phyloP scores from a whole-genome alignment of 2,113 vertebrate genomes.

The Chaenocephalus aceratus region DNA sequence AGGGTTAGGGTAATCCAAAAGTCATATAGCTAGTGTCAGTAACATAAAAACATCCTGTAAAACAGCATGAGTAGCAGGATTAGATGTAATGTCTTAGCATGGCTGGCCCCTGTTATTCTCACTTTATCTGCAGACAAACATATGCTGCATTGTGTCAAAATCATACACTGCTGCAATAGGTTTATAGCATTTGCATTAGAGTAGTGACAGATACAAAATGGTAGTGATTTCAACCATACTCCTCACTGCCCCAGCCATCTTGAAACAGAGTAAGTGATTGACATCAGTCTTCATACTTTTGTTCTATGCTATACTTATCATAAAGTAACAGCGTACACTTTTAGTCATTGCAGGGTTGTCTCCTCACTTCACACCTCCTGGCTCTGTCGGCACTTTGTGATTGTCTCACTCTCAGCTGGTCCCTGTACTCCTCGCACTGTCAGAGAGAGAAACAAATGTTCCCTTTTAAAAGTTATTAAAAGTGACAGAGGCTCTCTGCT shows the following conservation, averaged over 20 bases:
- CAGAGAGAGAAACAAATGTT: slow-evolving; percentile 53
- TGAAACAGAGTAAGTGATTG: slow-evolving; percentile 16
- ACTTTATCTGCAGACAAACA: neutral
- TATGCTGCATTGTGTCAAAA: neutral
- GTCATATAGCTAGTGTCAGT: neutral
- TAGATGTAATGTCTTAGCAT: neutral
- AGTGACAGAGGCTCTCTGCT: slow-evolving; percentile 69
- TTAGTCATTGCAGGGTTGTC: slow-evolving; percentile 38
- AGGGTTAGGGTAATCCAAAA: no score
- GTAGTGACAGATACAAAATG: slow-evolving; percentile 23
- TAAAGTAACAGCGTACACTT: slow-evolving; percentile 7
- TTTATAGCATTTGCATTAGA: neutral
- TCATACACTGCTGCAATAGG: neutral
- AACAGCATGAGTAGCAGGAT: neutral
- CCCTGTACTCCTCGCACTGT: slow-evolving; percentile 58
- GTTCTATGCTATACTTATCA: slow-evolving; percentile 25
- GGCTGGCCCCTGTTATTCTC: neutral
- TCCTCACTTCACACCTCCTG: slow-evolving; percentile 60
- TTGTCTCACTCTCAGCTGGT: slow-evolving; percentile 61
- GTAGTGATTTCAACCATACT: neutral
- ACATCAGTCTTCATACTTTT: slow-evolving; percentile 29
- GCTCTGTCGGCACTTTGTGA: slow-evolving; percentile 59
- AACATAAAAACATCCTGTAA: neutral
- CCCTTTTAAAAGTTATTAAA: slow-evolving; percentile 73
- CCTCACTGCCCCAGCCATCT: slow-evolving; percentile 1